Conservation (phyloP, 2,113 vertebrate species). For the Caranx ignobilis region DNA sequence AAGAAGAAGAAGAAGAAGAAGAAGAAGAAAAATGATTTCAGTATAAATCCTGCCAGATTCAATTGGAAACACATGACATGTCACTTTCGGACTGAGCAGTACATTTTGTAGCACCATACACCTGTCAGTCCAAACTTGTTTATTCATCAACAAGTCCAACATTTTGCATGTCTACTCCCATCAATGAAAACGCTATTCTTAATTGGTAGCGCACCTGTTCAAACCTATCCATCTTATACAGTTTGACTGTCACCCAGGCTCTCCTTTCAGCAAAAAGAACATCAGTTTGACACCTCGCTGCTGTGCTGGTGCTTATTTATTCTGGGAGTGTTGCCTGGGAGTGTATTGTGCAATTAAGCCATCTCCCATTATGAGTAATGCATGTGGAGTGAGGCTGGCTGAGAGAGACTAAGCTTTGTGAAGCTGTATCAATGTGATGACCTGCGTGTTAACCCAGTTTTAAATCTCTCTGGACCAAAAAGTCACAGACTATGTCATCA, state of each 20-base stretch:
- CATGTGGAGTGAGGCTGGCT: neutral
- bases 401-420: conserved; percentile 18
- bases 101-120: neutral
- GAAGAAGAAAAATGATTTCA: neutral
- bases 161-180: neutral
- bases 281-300: conserved; percentile 27
- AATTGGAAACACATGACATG: no score
- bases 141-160: neutral
- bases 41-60: neutral
- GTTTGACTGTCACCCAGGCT: conserved; percentile 30
- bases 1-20: no score
- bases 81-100: neutral
- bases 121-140: neutral
- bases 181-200: conserved; percentile 10
- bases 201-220: neutral
- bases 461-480: conserved; percentile 6
- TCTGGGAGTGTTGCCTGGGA: conserved; percentile 14
- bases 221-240: conserved; percentile 23
- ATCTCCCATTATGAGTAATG: conserved; percentile 7
- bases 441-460: conserved; percentile 47
- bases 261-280: conserved; percentile 6
- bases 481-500: conserved; percentile 5
- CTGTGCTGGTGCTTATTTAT: conserved; percentile 24
- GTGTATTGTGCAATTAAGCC: neutral
- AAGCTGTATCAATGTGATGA: conserved; percentile 34